Conservation (phyloP, 2,113 vertebrate species). For the Phoenicopterus ruber region DNA sequence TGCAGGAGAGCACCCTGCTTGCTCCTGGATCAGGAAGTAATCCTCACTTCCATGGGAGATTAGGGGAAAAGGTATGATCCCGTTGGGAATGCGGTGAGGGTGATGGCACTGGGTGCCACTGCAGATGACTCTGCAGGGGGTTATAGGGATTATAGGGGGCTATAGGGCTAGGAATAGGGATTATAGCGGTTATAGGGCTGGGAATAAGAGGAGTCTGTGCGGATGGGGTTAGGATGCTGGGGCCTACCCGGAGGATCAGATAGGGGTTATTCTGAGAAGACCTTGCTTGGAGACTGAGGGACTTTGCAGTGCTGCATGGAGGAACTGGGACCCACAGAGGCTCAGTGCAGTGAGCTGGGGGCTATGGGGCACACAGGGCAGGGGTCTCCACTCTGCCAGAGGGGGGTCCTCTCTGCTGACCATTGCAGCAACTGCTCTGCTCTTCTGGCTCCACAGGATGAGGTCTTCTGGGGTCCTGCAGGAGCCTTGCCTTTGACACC, state of each 20-base stretch:
- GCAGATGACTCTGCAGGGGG: background rate
- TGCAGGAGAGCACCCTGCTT: background rate
- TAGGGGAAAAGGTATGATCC: background rate
- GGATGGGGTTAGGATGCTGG: background rate
- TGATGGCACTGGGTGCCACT: background rate
- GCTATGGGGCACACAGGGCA: background rate
- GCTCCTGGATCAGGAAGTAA: background rate
- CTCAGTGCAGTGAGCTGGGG: background rate
- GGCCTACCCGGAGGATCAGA: background rate
- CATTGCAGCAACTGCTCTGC: background rate
- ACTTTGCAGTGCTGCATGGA: background rate
- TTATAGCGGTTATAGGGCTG: background rate
- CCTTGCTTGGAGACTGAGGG: background rate
- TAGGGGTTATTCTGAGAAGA: background rate
- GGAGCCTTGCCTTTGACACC: background rate
- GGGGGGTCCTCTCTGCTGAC: background rate
- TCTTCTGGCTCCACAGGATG: background rate
- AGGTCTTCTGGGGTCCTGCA: background rate
- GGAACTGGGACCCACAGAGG: background rate
- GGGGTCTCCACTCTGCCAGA: background rate
- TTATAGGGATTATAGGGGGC: background rate
- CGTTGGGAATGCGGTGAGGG: accelerated
- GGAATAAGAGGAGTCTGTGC: background rate
- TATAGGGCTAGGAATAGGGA: background rate
- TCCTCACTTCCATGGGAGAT: background rate